Conservation (phyloP, 1,140 invertebrate species). For the Neodiprion fabricii region DNA sequence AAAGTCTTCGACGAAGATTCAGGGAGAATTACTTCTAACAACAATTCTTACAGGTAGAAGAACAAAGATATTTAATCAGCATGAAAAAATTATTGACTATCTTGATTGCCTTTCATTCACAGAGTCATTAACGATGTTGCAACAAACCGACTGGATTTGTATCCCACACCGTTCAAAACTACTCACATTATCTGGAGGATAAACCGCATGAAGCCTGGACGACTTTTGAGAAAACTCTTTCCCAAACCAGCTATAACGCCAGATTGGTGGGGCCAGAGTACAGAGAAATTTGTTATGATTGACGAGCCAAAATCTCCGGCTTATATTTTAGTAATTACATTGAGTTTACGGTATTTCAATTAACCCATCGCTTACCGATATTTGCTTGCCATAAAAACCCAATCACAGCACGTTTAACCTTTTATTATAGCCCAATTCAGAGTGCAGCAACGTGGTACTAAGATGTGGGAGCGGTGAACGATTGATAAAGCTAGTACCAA, state of each 20-base stretch:
- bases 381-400: slow-evolving; percentile 7
- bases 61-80: slow-evolving; percentile 23
- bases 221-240: slow-evolving; percentile 71
- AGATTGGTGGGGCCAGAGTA: slow-evolving; percentile 70
- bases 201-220: slow-evolving; percentile 71
- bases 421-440: slow-evolving; percentile 69
- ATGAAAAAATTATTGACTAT: slow-evolving; percentile 18
- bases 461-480: slow-evolving; percentile 71
- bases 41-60: slow-evolving; percentile 44
- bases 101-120: slow-evolving; percentile 36
- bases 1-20: slow-evolving; percentile 64
- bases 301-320: slow-evolving; percentile 67
- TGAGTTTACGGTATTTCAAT: slow-evolving; percentile 5
- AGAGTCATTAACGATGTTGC: slow-evolving; percentile 48
- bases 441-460: slow-evolving; percentile 78
- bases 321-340: slow-evolving; percentile 65
- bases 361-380: neutral
- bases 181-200: slow-evolving; percentile 69
- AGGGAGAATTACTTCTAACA: slow-evolving; percentile 61
- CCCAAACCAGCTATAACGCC: slow-evolving; percentile 68
- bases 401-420: slow-evolving; percentile 12
- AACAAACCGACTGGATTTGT: slow-evolving; percentile 38
- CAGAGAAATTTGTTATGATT: slow-evolving; percentile 75
- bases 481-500: slow-evolving; percentile 70
- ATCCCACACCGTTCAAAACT: slow-evolving; percentile 38